Conservation (phyloP, 2,797 vertebrate species). For the Chelonia mydas region DNA sequence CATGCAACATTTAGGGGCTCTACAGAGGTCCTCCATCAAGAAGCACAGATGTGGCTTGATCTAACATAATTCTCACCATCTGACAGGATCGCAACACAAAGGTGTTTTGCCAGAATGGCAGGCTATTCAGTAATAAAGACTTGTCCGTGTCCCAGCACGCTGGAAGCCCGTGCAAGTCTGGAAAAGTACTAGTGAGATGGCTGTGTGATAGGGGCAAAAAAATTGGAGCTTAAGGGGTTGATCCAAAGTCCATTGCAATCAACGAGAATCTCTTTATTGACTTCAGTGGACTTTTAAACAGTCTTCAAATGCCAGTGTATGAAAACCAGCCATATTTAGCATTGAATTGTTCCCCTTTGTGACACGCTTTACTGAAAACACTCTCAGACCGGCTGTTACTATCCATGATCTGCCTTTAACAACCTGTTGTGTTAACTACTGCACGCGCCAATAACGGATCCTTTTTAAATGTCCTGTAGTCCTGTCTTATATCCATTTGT, state of each 20-base stretch:
- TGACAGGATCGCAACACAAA: too few species aligned
- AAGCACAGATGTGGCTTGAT: background rate
- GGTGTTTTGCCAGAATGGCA: background rate
- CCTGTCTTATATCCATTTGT: background rate
- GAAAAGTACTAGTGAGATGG: background rate
- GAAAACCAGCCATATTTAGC: too few species aligned
- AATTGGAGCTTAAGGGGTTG: background rate
- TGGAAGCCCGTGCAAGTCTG: background rate
- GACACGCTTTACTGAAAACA: background rate
- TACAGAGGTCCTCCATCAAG: background rate
- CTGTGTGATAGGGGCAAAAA: background rate
- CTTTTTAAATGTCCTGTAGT: background rate
- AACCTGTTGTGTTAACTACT: background rate
- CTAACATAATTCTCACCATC: background rate
- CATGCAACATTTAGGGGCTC: too few species aligned
- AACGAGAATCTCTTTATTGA: background rate
- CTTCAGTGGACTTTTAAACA: background rate
- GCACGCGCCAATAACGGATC: background rate
- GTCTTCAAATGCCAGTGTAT: background rate
- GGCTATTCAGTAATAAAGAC: background rate
- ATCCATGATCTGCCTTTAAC: background rate
- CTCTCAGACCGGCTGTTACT: background rate
- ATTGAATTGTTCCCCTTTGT: background rate
- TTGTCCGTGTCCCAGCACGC: background rate
- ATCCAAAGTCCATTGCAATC: background rate